A percentile compares a stretch with the other conserved stretches of the same genome.
Evolutionary conservation across 2,888 invertebrate genomes (phyloP).

Genomic region (Scrobipalpa atriplicella): DNA sequence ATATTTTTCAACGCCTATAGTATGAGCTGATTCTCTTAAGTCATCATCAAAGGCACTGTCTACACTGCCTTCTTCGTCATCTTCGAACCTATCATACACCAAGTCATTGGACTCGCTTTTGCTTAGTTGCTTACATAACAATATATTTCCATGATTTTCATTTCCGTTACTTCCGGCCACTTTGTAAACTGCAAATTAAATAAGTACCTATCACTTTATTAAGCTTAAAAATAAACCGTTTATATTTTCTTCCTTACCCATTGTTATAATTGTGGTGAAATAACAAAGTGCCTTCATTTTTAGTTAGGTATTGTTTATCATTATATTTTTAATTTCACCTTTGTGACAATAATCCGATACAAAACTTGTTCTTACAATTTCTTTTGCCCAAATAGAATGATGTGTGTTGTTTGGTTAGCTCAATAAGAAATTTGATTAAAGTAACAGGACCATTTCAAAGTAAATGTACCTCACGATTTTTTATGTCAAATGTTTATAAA

Average conservation of each 20-base stretch:
- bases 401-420: no score
- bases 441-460: no score
- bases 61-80: no score
- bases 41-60: not conserved
- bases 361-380: no score
- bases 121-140: not conserved
- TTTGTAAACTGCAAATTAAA: not conserved
- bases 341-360: no score
- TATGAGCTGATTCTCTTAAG: not conserved
- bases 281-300: constrained; percentile 1
- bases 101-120: not conserved
- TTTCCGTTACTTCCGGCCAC: not conserved
- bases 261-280: not conserved
- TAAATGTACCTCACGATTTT: no score
- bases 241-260: not conserved
- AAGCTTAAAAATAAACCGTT: not conserved
- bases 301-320: not conserved
- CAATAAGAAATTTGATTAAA: no score
- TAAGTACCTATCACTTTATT: not conserved
- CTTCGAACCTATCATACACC: not conserved
- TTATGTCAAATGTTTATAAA: no score
- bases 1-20: not conserved
- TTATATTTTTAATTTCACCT: not conserved
- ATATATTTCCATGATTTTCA: not conserved
- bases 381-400: no score